Conservation (phyloP, 64 coral and sea anemone species). For the Pachyseris speciosa region DNA sequence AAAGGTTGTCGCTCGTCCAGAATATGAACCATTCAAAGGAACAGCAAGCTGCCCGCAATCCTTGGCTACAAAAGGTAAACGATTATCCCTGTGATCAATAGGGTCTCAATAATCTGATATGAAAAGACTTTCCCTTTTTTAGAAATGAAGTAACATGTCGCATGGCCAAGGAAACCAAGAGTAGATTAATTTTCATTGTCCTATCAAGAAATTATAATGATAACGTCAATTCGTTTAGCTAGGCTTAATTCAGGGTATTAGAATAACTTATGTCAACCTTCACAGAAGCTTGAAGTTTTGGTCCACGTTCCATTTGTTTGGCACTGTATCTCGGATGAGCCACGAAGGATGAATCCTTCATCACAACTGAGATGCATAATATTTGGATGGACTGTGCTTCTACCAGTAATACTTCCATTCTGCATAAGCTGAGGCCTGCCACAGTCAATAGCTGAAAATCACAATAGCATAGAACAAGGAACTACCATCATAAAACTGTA, state of each 20-base stretch:
- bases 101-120: too few relatives aligned
- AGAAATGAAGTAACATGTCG: too few relatives aligned
- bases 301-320: constrained; percentile 31
- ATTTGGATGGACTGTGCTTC: constrained; percentile 44
- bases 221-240: too few relatives aligned
- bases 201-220: too few relatives aligned
- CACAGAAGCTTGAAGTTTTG: background rate
- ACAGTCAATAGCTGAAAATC: background rate
- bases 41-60: constrained; percentile 51
- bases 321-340: background rate
- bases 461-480: background rate
- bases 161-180: too few relatives aligned
- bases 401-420: constrained; percentile 53
- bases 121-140: too few relatives aligned
- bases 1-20: constrained; percentile 12
- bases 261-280: background rate
- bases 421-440: constrained; percentile 2
- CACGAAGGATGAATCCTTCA: constrained; percentile 55
- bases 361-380: constrained; percentile 39
- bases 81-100: background rate
- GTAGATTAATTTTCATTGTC: too few relatives aligned
- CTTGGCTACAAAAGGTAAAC: background rate
- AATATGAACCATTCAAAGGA: constrained; percentile 40
- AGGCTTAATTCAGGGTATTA: too few relatives aligned
- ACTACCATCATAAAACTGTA: too few relatives aligned